Conservation (phyloP, 1,140 invertebrate genomes). For the Neodiprion pinetum region DNA sequence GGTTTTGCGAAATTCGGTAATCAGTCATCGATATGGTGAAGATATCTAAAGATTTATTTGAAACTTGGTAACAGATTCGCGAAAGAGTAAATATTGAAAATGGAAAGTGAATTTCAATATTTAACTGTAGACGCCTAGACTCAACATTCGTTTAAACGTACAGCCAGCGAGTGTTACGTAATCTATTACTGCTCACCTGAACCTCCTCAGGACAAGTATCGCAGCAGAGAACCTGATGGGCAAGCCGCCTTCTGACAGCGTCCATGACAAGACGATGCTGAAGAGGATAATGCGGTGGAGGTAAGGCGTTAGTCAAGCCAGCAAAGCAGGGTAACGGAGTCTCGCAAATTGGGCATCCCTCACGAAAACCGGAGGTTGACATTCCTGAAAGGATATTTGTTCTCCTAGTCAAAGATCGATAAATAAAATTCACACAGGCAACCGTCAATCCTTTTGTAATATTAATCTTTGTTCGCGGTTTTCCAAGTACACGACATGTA, state of each 20-base stretch:
- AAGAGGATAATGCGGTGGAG: slow-evolving; percentile 54
- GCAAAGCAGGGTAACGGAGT: slow-evolving; percentile 39
- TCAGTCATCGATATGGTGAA: not conserved
- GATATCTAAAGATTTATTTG: not conserved
- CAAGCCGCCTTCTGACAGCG: slow-evolving; percentile 44
- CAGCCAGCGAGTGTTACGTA: slow-evolving; percentile 3
- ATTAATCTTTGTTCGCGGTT: no score
- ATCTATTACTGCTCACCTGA: slow-evolving; percentile 33
- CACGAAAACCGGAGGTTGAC: slow-evolving; percentile 9
- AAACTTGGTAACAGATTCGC: not conserved
- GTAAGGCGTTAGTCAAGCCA: slow-evolving; percentile 33
- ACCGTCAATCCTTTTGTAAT: no score
- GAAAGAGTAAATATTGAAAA: slow-evolving; percentile 9
- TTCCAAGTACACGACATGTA: no score
- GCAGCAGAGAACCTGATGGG: slow-evolving; percentile 47
- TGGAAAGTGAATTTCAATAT: slow-evolving; percentile 6
- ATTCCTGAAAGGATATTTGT: not conserved
- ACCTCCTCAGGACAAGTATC: slow-evolving; percentile 51
- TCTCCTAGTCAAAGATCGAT: no score
- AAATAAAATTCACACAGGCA: no score
- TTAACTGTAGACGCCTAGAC: slow-evolving; percentile 4
- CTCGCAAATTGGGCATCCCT: slow-evolving; percentile 52
- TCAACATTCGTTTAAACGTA: not conserved
- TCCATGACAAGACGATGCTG: slow-evolving; percentile 52
- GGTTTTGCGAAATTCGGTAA: no score